Base-by-base conservation (phyloP, 2,797 vertebrate species). In the Enteromius afrohamiltoni region DNA sequence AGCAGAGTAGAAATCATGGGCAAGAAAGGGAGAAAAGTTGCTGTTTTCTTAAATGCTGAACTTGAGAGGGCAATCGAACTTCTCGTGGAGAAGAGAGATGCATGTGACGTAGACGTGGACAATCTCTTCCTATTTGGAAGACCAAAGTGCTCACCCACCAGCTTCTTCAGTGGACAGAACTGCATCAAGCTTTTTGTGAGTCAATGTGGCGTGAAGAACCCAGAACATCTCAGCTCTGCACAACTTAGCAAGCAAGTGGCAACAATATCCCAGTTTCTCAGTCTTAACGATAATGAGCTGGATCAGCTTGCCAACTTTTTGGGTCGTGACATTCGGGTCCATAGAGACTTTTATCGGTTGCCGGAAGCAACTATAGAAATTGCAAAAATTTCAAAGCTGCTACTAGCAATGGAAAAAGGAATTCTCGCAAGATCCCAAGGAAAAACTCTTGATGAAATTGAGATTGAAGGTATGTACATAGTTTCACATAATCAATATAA, bases 231-330 rank as follows among this genome's bases (percentile, higher is more conserved):
- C 14, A 0, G 13, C 40, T 82, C 77, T 0, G 6, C 29, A 37
- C 68, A 78, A 26, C 80, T 91, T n/a, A 79, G 80, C 60, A 90
- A 91, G 55, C 89, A 92, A 80, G 79, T 84, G 0, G 86, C 91
- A n/a, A 91, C 89, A 83, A 11, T 92, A 1, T 92, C 91, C 42
- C 90, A 92, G 83, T 89, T 92, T 65, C 90, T 92, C 6, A 86
- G 88, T 82, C 85, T 93, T 53, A 89, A 91, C 77, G 88, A 90
- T 0, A 85, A 91, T 0, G 90, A 93, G 73, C 88, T 92, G 0
- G 4, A 55, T 11, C 88, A 90, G 2, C 87, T 92, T 0, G 85
- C 88, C 0, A 89, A 88, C 23, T 77, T 90, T 0, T 77, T 77
- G 37, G 53, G 74, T 21, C 53, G 3, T 11, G 64, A 90, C 75